Evolutionary conservation across 2,888 invertebrate genomes (phyloP), one percentile per base, ranked within the genome.

Genomic region (Thecophora atra): DNA sequence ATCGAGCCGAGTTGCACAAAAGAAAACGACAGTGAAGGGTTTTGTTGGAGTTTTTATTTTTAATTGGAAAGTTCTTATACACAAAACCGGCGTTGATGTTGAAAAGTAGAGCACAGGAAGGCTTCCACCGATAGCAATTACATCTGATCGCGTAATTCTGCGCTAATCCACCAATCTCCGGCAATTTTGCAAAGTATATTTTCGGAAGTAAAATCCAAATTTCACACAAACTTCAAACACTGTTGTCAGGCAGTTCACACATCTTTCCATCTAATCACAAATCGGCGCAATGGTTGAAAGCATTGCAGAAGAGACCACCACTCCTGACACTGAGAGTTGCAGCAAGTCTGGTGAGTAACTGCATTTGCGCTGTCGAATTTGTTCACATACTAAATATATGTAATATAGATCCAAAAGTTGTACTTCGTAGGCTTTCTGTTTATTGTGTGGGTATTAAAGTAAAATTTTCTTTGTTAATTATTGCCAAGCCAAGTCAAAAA

Each of bases 291-390:
- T 91, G 91, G 91, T 91, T 79, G 91, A 91, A 86, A 89, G 90
- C 83, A 91, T 91, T 82, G 84, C 90, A 78, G 91, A 91, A 89
- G 91, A 87, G 76, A 80, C 76, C 75, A 73, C 76, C 75, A 77
- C 77, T 72, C 78, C 74, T 70, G 73, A 66, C 68, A 80, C 80
- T 72, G 78, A 81, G 77, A 82, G 82, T 78, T 82, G 81, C 80
- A 77, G 71, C 80, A 78, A 79, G 77, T 79, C 82, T 79, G 82
- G 82, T 82, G 79, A 82, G 82, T 79, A 72, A 13, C 8, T 63
- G 3, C 17, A 44, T 11, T 68, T 44, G 56, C 42, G 37, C 37
- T 58, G 15, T 8, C 4, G 21, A 21, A 30, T 60, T 68, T 17
- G 24, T 68, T 11, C 82, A 83, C 83, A 82, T 81, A 83, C 81